Percentiles rank a stretch among this genome's conserved stretches.
Conservation (phyloP, 2,797 vertebrate species). For the Siniperca scherzeri region DNA sequence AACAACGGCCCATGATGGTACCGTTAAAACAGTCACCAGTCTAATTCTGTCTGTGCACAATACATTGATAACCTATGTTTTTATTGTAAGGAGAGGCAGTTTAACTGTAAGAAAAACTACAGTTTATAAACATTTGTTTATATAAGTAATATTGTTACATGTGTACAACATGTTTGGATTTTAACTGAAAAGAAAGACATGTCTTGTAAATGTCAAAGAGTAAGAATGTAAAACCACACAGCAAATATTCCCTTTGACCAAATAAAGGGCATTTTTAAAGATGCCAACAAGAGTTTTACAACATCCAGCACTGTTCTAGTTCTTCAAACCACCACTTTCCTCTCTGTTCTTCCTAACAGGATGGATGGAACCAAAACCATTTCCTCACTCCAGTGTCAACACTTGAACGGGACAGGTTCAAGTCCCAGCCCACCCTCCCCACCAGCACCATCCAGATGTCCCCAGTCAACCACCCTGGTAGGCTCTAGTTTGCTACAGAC, state of each 20-base stretch:
- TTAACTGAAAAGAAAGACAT: background rate
- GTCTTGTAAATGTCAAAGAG: background rate
- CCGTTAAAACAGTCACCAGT: background rate
- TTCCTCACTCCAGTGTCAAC: constrained; percentile 98
- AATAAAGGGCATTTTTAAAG: background rate
- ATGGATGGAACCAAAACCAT: constrained; percentile 99
- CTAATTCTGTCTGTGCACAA: background rate
- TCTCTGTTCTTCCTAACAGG: constrained; percentile 79
- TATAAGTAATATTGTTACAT: background rate
- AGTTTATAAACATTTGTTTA: background rate
- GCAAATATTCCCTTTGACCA: constrained; percentile 13
- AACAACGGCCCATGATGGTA: accelerated
- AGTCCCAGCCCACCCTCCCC: constrained; percentile 94
- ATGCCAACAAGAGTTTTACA: background rate
- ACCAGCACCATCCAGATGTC: constrained; percentile 95
- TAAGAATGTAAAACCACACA: background rate
- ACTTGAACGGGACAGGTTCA: constrained; percentile 95
- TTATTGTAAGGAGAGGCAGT: background rate
- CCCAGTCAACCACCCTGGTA: constrained; percentile 95
- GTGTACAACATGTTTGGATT: background rate
- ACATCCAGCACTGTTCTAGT: background rate
- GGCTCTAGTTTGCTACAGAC: constrained; percentile 53
- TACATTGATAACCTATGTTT: background rate
- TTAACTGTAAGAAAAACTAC: background rate
- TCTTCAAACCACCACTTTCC: constrained; percentile 18